A percentile compares a stretch with the other conserved stretches of the same genome.
phyloP scores from a whole-genome alignment of 2,113 vertebrate species.

The Tringa solitaria region DNA sequence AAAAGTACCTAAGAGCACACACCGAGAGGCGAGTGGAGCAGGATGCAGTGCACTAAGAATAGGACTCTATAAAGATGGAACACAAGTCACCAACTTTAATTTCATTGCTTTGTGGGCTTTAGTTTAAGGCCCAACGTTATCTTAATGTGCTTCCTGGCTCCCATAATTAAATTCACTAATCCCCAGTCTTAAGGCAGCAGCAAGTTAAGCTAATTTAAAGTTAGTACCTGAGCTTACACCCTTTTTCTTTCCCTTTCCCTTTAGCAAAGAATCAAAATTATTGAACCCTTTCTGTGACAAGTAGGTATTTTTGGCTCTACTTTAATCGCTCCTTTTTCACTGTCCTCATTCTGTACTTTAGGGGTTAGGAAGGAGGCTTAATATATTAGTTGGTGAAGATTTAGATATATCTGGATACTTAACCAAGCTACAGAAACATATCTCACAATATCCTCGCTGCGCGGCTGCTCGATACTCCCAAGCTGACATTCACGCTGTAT shows the following conservation, averaged over 20 bases:
- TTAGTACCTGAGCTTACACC: constrained; percentile 33
- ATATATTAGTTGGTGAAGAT: not conserved
- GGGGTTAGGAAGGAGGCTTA: not conserved
- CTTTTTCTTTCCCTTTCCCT: not conserved
- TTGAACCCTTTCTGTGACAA: constrained; percentile 6
- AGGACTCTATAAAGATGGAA: not conserved
- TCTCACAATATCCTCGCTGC: not conserved
- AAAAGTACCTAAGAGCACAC: fast-evolving
- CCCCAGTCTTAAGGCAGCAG: constrained; percentile 63
- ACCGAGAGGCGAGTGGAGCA: fast-evolving
- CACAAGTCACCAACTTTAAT: not conserved
- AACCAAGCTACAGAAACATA: not conserved
- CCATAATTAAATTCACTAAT: constrained; percentile 67
- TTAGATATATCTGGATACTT: not conserved
- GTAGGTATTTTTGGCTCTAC: not conserved
- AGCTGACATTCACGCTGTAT: too few relatives aligned
- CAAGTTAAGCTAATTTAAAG: constrained; percentile 69
- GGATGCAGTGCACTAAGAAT: not conserved
- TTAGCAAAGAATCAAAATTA: constrained; percentile 55
- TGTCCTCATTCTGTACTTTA: not conserved
- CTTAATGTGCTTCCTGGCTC: constrained; percentile 52
- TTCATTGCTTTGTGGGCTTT: constrained; percentile 31
- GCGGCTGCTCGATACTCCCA: not conserved
- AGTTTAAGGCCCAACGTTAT: constrained; percentile 53
- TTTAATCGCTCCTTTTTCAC: not conserved